These are phyloP conservation scores for Solen grandis DNA, from an alignment of 1,140 invertebrate genomes.

Conservation along the genomic window DNA sequence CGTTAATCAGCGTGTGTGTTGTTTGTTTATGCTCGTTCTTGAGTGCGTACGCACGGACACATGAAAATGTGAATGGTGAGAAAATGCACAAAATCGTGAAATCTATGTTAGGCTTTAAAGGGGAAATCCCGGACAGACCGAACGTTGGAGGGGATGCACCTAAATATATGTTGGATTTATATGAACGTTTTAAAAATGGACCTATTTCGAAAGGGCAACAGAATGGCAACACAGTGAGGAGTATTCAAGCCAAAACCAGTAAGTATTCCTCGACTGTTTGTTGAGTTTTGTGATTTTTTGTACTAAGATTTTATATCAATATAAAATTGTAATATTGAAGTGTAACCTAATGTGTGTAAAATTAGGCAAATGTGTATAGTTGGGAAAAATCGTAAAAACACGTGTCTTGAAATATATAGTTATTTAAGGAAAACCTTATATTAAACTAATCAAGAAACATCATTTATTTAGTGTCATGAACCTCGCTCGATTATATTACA, in stretches of 20 bases:
- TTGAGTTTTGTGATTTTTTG: too few relatives aligned
- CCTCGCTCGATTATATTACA: too few relatives aligned
- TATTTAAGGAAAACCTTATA: too few relatives aligned
- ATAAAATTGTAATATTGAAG: too few relatives aligned
- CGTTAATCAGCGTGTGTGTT: slow-evolving; percentile 12
- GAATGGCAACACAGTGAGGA: slow-evolving; percentile 42
- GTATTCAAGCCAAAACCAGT: slow-evolving; percentile 40
- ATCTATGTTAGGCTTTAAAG: slow-evolving; percentile 35
- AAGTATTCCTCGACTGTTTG: too few relatives aligned
- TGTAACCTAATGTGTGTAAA: too few relatives aligned
- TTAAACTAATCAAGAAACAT: too few relatives aligned
- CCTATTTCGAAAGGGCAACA: slow-evolving; percentile 19
- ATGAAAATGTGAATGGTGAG: slow-evolving; percentile 24
- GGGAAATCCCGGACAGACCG: neutral
- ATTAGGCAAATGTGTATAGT: too few relatives aligned
- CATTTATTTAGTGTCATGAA: too few relatives aligned
- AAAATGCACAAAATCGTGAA: slow-evolving; percentile 30
- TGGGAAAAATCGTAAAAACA: too few relatives aligned
- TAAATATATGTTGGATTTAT: slow-evolving; percentile 53
- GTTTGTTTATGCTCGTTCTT: slow-evolving; percentile 13
- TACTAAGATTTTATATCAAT: too few relatives aligned
- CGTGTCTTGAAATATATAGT: too few relatives aligned
- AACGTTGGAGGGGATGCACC: slow-evolving; percentile 11
- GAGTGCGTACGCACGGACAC: slow-evolving; percentile 14
- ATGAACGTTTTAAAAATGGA: slow-evolving; percentile 26